phyloP scores from a whole-genome alignment of 2,113 vertebrate genomes.

The Mola mola region DNA sequence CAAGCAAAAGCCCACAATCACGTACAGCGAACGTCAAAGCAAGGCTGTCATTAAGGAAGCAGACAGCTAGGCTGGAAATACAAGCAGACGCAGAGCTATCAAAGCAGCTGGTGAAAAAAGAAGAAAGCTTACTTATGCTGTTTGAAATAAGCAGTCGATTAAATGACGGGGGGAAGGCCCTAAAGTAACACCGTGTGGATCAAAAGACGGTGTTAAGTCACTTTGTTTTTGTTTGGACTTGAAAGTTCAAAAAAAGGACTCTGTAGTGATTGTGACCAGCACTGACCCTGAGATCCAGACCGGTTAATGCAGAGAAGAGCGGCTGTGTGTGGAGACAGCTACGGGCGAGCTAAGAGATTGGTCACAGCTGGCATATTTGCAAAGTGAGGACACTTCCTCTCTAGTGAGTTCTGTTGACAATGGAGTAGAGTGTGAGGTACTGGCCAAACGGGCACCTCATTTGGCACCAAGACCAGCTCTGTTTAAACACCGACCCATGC shows the following conservation, averaged over 20 bases:
- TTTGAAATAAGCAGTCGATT: constrained; percentile 50
- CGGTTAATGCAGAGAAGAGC: constrained; percentile 29
- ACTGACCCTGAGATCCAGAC: constrained; percentile 8
- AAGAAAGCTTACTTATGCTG: constrained; percentile 41
- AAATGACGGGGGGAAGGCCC: constrained; percentile 27
- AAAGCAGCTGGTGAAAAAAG: constrained; percentile 35
- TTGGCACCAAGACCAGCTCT: constrained; percentile 31
- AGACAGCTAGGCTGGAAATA: constrained; percentile 61
- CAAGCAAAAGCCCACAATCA: constrained; percentile 46
- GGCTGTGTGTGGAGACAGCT: constrained; percentile 2
- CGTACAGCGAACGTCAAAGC: constrained; percentile 49
- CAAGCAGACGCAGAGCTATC: constrained; percentile 53
- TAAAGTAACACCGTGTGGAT: constrained; percentile 26
- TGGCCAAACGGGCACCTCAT: constrained; percentile 52
- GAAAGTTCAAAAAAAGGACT: constrained; percentile 30
- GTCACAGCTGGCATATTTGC: constrained; percentile 69
- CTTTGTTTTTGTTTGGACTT: constrained; percentile 48
- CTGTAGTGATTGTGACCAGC: constrained; percentile 9
- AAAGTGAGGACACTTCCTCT: constrained; percentile 66
- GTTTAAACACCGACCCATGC: constrained; percentile 30
- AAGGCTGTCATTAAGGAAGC: constrained; percentile 72
- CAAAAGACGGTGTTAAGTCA: constrained; percentile 6
- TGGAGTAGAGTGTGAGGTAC: constrained; percentile 6
- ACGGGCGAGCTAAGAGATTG: constrained; percentile 21
- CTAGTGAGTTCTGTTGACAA: constrained; percentile 17